A percentile compares a stretch with the other conserved stretches of the same genome.
These are phyloP conservation scores for Corbicula japonica DNA, from an alignment of 2,888 invertebrate species.

Conservation along the genomic window DNA sequence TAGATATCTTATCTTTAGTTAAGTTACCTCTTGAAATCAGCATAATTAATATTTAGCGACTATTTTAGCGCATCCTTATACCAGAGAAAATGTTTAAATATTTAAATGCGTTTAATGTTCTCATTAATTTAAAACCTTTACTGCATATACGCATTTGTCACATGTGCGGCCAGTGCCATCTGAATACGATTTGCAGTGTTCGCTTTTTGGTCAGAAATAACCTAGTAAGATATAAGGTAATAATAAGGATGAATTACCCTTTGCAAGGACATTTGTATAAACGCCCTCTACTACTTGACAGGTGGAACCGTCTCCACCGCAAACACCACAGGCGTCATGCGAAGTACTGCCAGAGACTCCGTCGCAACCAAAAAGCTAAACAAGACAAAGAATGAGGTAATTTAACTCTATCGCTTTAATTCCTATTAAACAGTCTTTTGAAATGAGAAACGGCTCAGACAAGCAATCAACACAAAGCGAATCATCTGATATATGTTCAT, in stretches of 20 bases:
- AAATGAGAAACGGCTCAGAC: background rate
- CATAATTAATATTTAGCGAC: background rate
- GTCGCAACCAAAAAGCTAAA: conserved; percentile 65
- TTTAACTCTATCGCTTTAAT: background rate
- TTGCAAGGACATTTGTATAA: conserved; percentile 29
- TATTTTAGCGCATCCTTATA: background rate
- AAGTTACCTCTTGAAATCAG: no score
- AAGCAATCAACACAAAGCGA: background rate
- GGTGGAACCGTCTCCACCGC: conserved; percentile 59
- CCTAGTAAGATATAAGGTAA: background rate
- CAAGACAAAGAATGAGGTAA: background rate
- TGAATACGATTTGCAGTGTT: no score
- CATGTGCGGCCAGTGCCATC: no score
- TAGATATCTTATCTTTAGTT: no score
- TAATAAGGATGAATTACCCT: conserved; percentile 37
- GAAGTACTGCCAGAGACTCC: conserved; percentile 11
- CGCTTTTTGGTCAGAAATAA: no score
- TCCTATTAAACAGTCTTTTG: background rate
- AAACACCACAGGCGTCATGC: conserved; percentile 66
- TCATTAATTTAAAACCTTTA: background rate
- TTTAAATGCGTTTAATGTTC: background rate
- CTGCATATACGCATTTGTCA: background rate
- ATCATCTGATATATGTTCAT: background rate
- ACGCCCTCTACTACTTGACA: conserved; percentile 50
- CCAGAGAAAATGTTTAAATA: background rate